Base-by-base conservation (phyloP, 2,888 invertebrate species). In the Carabus problematicus region DNA sequence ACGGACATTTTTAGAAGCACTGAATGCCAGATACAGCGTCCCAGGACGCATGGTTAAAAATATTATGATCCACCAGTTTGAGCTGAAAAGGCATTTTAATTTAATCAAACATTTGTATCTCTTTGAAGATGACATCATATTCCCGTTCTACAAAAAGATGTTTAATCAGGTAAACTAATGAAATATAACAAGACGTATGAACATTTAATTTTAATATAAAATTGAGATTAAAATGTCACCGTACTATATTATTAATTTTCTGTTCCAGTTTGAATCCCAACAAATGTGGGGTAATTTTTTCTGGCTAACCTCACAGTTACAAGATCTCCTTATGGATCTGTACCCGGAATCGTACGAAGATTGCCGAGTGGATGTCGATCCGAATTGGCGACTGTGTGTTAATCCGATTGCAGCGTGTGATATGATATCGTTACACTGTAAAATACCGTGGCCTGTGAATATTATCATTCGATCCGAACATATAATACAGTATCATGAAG, bases 41-140 rank as follows among this genome's bases (percentile, higher is more conserved):
- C 79, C 79, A 7, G 80, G 81, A 1, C 68, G 77, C 12, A 76
- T 79, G 76, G 78, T 81, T 1, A 81, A 80, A 71, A 77, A 77
- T 64, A 69, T 80, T 7, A 73, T 82, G 3, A 74, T 79, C 0
- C 75, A 76, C 45, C 76, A 81, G 39, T 78, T 79, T 70, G 72
- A 77, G 16, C 72, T 82, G 60, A 77, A 78, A 12, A 78, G 78
- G 67, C 78, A 80, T 59, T 77, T 82, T 54, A 73, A 76, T 8
- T 77, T 81, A 69, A 71, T 82, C 40, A 75, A 76, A n/a, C 77
- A 79, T 64, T 64, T 81, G 14, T 82, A 76, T 71, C 70, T 82
- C 45, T 81, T 82, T 71, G 74, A 74, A 61, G 81, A 81, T 63
- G 80, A 79, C 71, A 68, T 79, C 55, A 78, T 81, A 42, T 81